Evolutionary conservation across 2,113 vertebrate genomes (phyloP).

Genomic region (Mohoua ochrocephala): DNA sequence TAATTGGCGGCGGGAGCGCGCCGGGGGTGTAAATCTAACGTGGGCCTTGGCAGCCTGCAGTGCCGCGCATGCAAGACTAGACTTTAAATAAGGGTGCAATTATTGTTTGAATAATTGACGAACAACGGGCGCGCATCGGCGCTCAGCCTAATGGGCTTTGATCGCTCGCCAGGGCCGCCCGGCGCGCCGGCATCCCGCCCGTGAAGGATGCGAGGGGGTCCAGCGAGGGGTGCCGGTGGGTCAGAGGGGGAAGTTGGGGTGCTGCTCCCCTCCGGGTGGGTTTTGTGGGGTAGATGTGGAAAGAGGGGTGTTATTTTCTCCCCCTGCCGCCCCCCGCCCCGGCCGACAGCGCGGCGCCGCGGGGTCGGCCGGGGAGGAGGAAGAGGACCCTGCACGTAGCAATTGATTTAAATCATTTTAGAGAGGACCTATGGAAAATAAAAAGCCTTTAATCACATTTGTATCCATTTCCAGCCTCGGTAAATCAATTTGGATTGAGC

Average conservation of each 20-base stretch:
- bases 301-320: background rate
- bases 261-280: background rate
- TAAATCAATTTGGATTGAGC: conserved; percentile 85
- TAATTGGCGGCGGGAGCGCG: conserved; percentile 63
- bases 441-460: conserved; percentile 84
- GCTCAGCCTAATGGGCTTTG: conserved; percentile 42
- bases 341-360: background rate
- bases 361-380: background rate
- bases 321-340: fast-evolving
- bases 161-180: conserved; percentile 28
- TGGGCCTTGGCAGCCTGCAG: conserved; percentile 57
- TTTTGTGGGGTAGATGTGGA: background rate
- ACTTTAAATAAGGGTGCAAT: conserved; percentile 80
- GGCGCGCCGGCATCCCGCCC: background rate
- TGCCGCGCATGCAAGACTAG: conserved; percentile 66
- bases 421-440: conserved; percentile 78
- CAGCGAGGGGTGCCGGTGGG: background rate
- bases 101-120: conserved; percentile 78
- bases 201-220: background rate
- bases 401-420: conserved; percentile 79
- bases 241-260: background rate
- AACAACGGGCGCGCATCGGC: conserved; percentile 52
- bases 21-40: conserved; percentile 53
- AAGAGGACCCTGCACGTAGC: conserved; percentile 45
- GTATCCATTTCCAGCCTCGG: conserved; percentile 78